Base-by-base conservation (phyloP, 2,797 vertebrate species). In the Taenioides sp. region DNA sequence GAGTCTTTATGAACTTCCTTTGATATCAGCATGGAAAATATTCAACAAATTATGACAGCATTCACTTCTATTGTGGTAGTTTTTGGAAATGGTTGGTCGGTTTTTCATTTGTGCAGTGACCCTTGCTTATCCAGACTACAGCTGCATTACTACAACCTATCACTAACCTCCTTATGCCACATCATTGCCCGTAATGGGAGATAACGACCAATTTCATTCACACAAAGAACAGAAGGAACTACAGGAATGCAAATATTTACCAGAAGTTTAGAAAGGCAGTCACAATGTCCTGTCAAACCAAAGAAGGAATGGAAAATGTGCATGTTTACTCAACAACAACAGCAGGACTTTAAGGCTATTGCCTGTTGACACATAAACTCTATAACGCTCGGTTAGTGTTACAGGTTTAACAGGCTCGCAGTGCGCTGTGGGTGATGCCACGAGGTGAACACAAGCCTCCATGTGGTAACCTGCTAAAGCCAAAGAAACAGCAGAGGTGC, bases 231-330 rank as follows among this genome's bases (percentile, higher is more conserved):
- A 90, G 88, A 84, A 88, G 89, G 76, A 52, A 67, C 28, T 55
- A 47, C 72, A 87, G 83, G 88, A 86, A 90, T 92, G 89, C 87
- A 90, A 91, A 91, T 91, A 91, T 93, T 91, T 93, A 89, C 83
- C 64, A 82, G 72, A 88, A 80, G 67, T 71, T 78, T 79, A 72
- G 80, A 84, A 76, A 81, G 87, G 25, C 85, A 64, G 67, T 70
- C 69, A 73, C 54, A 70, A 77, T 68, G 77, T 72, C 58, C 72
- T 59, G 63, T 73, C 81, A 25, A 76, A 69, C 91, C 90, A 88
- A 91, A 91, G 83, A 93, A 92, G 92, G 92, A 86, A 65, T 88
- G 91, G 92, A 92, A 93, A 92, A 69, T 81, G 78, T 83, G 73
- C 74, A 43, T 84, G 74, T 86, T 85, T 84, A 84, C 71, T 59